A percentile compares a stretch with the other conserved stretches of the same genome.
Evolutionary conservation across 2,113 vertebrate genomes (phyloP).

Genomic region (Trichechus manatus): DNA sequence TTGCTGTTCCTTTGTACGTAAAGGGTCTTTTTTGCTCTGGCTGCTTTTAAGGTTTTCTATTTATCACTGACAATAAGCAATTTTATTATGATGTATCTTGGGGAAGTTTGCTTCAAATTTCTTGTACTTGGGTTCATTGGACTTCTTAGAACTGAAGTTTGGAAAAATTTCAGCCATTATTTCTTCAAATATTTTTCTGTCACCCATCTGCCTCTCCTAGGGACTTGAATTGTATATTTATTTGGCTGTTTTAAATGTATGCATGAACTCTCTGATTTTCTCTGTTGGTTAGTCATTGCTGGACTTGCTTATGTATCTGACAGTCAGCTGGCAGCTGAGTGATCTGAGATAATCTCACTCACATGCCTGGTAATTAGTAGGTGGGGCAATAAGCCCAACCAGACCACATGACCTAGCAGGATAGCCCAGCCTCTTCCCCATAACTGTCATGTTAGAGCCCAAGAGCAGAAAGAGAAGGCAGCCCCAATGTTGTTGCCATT

Average conservation of each 20-base stretch:
- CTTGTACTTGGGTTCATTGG: too few species aligned
- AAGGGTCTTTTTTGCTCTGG: neutral
- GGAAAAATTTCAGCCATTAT: too few species aligned
- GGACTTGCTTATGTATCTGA: neutral
- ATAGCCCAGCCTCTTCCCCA: neutral
- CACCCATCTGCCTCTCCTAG: too few species aligned
- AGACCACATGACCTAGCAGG: neutral
- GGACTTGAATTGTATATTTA: too few species aligned
- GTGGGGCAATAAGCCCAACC: neutral
- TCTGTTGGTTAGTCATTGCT: neutral
- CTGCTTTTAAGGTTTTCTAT: too few species aligned
- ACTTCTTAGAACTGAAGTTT: too few species aligned
- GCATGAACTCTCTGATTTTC: neutral
- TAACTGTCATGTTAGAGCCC: neutral
- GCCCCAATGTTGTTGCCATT: neutral
- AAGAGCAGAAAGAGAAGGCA: neutral
- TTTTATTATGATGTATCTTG: neutral
- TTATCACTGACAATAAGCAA: neutral
- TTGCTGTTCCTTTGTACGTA: too few species aligned
- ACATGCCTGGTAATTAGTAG: neutral
- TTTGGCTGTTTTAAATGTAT: too few species aligned
- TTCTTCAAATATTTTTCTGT: too few species aligned
- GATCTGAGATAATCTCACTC: neutral
- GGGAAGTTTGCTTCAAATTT: too few species aligned
- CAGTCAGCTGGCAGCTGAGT: neutral